phyloP scores from a whole-genome alignment of 2,888 invertebrate genomes.

The Cephus runcator region DNA sequence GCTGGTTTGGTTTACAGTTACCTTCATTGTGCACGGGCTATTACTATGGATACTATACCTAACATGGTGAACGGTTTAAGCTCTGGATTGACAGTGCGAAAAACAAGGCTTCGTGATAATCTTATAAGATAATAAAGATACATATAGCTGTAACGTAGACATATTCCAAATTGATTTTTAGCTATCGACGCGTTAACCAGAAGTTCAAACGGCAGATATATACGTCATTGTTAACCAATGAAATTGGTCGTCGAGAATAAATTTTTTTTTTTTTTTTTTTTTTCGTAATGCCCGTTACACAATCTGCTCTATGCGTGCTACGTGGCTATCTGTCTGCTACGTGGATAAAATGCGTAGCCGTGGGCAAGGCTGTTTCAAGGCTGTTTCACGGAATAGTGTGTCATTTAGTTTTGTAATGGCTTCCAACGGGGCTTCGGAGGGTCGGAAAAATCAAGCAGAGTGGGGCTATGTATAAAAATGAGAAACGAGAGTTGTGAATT shows the following conservation, averaged over 20 bases:
- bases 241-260: not conserved
- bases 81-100: not conserved
- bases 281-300: not conserved
- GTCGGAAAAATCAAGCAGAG: not conserved
- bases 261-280: not conserved
- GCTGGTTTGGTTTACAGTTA: constrained; percentile 1
- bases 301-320: not conserved
- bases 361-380: constrained; percentile 60
- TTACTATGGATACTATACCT: not conserved
- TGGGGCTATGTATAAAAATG: not conserved
- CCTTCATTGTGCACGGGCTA: not conserved
- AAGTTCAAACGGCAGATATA: not conserved
- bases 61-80: not conserved
- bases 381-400: constrained; percentile 24
- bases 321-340: not conserved
- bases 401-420: not conserved
- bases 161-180: not conserved
- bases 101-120: not conserved
- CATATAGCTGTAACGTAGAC: not conserved
- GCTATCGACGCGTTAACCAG: not conserved
- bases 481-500: not conserved
- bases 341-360: constrained; percentile 26
- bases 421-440: not conserved
- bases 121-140: not conserved
- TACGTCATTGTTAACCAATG: not conserved